phyloP scores from a whole-genome alignment of 2,888 invertebrate species.

The Dryococelus australis region DNA sequence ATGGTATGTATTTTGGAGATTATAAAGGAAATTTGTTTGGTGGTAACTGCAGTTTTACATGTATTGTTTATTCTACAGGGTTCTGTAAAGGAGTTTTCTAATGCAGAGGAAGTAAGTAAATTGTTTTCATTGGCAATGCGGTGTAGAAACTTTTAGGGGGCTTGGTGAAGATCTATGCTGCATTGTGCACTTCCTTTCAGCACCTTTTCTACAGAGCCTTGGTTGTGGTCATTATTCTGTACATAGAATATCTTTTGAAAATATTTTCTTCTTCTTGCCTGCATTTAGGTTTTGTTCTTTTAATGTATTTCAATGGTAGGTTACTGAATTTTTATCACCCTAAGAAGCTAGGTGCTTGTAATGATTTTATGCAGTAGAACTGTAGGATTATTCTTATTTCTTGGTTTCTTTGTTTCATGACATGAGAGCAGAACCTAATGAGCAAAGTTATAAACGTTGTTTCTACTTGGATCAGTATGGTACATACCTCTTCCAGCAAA shows the following conservation, averaged over 20 bases:
- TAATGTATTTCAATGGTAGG: too few relatives aligned
- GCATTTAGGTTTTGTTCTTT: not conserved
- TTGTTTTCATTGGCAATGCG: not conserved
- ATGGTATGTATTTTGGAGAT: not conserved
- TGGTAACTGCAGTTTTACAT: not conserved
- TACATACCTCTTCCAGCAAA: too few relatives aligned
- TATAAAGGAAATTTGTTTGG: not conserved
- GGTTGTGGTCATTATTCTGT: not conserved
- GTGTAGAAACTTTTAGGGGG: not conserved
- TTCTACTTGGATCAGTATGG: too few relatives aligned
- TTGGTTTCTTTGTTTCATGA: too few relatives aligned
- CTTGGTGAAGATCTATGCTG: not conserved
- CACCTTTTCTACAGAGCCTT: not conserved
- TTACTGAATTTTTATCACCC: too few relatives aligned
- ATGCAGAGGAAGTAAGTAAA: constrained; percentile 7
- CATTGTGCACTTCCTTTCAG: not conserved
- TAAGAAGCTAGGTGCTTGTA: too few relatives aligned
- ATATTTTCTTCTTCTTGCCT: not conserved
- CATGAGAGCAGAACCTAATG: too few relatives aligned
- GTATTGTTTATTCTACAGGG: constrained; percentile 4
- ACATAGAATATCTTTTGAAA: not conserved
- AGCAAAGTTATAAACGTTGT: too few relatives aligned
- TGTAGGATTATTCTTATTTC: too few relatives aligned
- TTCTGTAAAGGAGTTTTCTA: not conserved
- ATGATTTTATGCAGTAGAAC: too few relatives aligned